These are phyloP conservation scores for Alosa sapidissima DNA, from an alignment of 2,797 vertebrate species.

Conservation along the genomic window DNA sequence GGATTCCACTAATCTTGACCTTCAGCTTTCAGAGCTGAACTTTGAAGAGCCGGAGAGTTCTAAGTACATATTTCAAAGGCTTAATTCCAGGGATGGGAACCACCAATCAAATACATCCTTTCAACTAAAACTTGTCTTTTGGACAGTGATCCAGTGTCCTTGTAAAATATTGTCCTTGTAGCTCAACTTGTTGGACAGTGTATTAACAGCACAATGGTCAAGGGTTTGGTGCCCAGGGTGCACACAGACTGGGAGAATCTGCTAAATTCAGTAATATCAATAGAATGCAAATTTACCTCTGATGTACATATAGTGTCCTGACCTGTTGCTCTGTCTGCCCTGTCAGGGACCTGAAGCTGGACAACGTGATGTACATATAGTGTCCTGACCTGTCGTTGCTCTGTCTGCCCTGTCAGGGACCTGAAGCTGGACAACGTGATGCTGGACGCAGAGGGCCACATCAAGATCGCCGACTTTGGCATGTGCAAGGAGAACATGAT, in stretches of 20 bases:
- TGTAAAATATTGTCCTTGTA: background rate
- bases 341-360: slow-evolving; percentile 91
- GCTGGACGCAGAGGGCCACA: slow-evolving; percentile 94
- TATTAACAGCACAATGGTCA: too few relatives aligned
- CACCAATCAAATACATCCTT: background rate
- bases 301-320: background rate
- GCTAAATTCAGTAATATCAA: too few relatives aligned
- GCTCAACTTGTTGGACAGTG: background rate
- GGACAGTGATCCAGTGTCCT: background rate
- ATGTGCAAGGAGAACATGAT: slow-evolving; percentile 97
- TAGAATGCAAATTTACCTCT: background rate
- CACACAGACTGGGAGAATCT: background rate
- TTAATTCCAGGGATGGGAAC: background rate
- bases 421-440: slow-evolving; percentile 98
- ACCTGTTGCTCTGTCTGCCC: slow-evolving; percentile 25
- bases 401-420: slow-evolving; percentile 74
- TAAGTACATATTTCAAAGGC: background rate
- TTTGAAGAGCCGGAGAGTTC: background rate
- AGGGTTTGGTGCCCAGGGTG: too few relatives aligned
- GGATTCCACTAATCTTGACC: background rate
- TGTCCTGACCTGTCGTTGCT: background rate
- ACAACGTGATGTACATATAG: slow-evolving; percentile 87
- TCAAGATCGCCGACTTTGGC: slow-evolving; percentile 97
- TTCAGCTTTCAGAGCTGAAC: background rate
- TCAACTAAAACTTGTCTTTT: background rate